These are phyloP conservation scores for Enteromius fasciolatus DNA, from an alignment of 2,797 vertebrate genomes.

Conservation along the genomic window DNA sequence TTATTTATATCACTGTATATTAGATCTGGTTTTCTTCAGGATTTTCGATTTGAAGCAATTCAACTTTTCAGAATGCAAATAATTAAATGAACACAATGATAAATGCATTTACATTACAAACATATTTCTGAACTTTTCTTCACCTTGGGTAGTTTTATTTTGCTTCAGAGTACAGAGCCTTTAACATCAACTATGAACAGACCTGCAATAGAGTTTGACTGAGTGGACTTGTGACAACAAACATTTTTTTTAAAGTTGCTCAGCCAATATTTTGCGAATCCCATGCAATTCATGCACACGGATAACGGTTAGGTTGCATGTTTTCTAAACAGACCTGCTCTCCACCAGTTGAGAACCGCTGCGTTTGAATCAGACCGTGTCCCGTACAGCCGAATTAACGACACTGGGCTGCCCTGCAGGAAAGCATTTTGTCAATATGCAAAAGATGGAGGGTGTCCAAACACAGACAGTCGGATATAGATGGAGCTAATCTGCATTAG, in stretches of 20 bases:
- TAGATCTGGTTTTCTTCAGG: neutral
- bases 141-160: neutral
- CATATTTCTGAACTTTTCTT: neutral
- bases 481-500: constrained; percentile 22
- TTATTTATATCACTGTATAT: neutral
- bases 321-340: neutral
- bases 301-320: neutral
- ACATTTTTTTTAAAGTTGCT: neutral
- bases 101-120: neutral
- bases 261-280: neutral
- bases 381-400: neutral
- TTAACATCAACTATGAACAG: neutral
- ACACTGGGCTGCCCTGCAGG: constrained; percentile 11
- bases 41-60: neutral
- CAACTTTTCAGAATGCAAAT: neutral
- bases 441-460: constrained; percentile 25
- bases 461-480: constrained; percentile 9
- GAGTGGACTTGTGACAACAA: neutral
- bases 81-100: neutral
- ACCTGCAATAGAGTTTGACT: neutral
- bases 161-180: neutral
- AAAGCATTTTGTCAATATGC: constrained; percentile 17
- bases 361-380: neutral
- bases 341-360: neutral
- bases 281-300: too few relatives aligned